phyloP scores from a whole-genome alignment of 2,797 vertebrate genomes.

The Poecile montanus region DNA sequence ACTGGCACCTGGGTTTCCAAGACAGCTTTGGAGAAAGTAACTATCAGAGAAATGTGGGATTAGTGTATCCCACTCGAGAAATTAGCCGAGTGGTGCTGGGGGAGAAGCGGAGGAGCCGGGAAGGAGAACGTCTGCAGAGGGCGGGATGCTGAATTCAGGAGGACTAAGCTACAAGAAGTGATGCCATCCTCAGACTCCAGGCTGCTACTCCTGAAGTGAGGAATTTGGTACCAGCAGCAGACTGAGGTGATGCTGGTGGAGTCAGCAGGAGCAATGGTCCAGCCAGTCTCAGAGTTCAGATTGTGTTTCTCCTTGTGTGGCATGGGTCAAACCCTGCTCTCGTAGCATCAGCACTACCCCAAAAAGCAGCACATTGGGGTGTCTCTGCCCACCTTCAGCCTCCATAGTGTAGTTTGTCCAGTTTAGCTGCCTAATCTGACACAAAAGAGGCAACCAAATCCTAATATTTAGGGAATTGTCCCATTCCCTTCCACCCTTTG shows the following conservation, averaged over 20 bases:
- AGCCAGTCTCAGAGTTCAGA: neutral
- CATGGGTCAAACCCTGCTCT: neutral
- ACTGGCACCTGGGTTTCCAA: neutral
- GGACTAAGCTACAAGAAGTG: neutral
- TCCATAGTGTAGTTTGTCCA: neutral
- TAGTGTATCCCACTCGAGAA: neutral
- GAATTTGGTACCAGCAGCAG: neutral
- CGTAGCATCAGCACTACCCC: neutral
- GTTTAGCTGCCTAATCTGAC: neutral
- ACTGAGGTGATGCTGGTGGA: neutral
- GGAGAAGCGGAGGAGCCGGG: accelerated
- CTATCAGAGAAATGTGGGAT: slow-evolving; percentile 9
- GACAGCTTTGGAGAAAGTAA: slow-evolving; percentile 31
- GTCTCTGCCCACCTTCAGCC: neutral
- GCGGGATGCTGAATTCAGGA: neutral
- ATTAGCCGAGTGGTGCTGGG: neutral
- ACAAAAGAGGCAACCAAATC: neutral
- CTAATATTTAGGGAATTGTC: neutral
- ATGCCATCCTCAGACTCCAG: neutral
- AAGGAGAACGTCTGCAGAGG: accelerated
- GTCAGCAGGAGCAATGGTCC: neutral
- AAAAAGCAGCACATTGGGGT: accelerated
- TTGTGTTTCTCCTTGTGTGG: accelerated
- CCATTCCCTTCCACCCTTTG: neutral
- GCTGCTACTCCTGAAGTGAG: neutral